A percentile compares a stretch with the other conserved stretches of the same genome.
These are phyloP conservation scores for Mayetiola destructor DNA, from an alignment of 2,888 invertebrate genomes.

Conservation along the genomic window DNA sequence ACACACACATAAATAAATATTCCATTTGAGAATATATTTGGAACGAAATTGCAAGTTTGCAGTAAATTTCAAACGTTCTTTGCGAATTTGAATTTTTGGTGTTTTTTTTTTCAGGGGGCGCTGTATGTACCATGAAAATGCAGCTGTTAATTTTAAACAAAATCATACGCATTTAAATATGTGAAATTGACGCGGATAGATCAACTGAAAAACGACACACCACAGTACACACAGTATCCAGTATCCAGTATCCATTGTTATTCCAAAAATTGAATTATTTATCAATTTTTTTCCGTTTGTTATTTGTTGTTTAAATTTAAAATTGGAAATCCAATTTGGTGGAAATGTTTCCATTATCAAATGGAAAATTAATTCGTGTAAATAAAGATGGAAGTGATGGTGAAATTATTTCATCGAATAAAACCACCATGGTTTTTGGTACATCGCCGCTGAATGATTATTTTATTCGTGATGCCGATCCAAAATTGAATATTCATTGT, in stretches of 20 bases:
- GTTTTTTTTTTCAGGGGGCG: too few relatives aligned
- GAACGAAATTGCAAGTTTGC: neutral
- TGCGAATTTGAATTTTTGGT: neutral
- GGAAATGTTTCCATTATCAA: slow-evolving; percentile 2
- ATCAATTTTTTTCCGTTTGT: too few relatives aligned
- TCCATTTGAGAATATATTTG: too few relatives aligned
- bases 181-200: neutral
- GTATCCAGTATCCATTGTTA: too few relatives aligned
- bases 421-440: neutral
- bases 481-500: slow-evolving; percentile 27
- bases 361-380: neutral
- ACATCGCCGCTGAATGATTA: neutral
- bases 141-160: too few relatives aligned
- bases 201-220: neutral
- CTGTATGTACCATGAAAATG: too few relatives aligned
- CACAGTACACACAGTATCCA: too few relatives aligned
- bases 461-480: neutral
- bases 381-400: slow-evolving; percentile 1
- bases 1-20: too few relatives aligned
- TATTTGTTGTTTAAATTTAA: slow-evolving; percentile 32
- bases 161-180: slow-evolving; percentile 10
- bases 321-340: neutral
- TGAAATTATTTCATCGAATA: neutral
- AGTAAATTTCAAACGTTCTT: neutral
- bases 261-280: too few relatives aligned